Percentiles rank a stretch among this genome's conserved stretches.
Evolutionary conservation across 2,797 vertebrate species (phyloP).

Genomic region (Petrocephalus sullivani): DNA sequence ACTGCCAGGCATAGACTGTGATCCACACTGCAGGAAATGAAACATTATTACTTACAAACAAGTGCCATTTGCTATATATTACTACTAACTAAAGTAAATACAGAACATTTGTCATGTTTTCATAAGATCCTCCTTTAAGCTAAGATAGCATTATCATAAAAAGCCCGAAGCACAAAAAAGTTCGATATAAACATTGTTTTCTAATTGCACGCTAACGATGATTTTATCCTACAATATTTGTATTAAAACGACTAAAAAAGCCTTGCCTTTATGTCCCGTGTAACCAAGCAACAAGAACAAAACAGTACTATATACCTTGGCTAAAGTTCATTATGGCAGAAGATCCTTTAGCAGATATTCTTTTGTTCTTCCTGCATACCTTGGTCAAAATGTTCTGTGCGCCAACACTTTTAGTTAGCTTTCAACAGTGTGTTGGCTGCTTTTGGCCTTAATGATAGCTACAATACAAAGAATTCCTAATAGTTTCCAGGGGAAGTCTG

Average conservation of each 20-base stretch:
- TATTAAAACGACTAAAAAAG: background rate
- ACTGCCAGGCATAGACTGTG: background rate
- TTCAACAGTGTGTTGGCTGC: background rate
- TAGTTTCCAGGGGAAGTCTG: background rate
- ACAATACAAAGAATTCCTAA: background rate
- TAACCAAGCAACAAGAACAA: background rate
- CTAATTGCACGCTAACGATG: background rate
- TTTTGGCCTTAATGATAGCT: background rate
- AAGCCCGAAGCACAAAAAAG: background rate
- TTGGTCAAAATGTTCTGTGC: background rate
- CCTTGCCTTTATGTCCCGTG: background rate
- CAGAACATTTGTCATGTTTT: background rate
- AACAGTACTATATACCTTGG: background rate
- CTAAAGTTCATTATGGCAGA: background rate
- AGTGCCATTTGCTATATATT: background rate
- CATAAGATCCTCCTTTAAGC: background rate
- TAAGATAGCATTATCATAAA: background rate
- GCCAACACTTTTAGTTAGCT: background rate
- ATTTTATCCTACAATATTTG: background rate
- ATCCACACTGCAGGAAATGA: background rate
- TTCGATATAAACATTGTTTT: background rate
- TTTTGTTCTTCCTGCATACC: background rate
- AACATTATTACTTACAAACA: background rate
- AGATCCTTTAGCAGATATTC: background rate
- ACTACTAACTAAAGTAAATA: background rate